phyloP scores from a whole-genome alignment of 1,140 invertebrate species.

The Agrypnia vestita region DNA sequence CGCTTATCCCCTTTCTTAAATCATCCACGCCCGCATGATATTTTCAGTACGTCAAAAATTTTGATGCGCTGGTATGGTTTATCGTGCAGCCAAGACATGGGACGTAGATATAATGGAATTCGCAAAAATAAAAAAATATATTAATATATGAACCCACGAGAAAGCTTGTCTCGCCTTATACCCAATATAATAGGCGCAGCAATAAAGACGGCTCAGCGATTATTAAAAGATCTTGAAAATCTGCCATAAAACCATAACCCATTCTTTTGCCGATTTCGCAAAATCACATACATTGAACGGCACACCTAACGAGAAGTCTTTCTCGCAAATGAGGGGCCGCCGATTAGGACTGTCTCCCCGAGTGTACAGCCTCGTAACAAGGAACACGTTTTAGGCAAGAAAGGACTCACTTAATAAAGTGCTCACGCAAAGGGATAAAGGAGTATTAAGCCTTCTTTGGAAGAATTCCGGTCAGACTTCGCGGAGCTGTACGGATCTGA shows the following conservation, averaged over 20 bases:
- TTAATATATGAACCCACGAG: no score
- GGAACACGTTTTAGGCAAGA: slow-evolving; percentile 58
- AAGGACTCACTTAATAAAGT: slow-evolving; percentile 60
- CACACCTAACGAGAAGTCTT: slow-evolving; percentile 37
- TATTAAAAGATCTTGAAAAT: slow-evolving; percentile 8
- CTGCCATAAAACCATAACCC: slow-evolving; percentile 2
- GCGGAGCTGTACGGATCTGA: not conserved
- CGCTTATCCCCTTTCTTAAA: no score
- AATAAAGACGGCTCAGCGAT: not conserved
- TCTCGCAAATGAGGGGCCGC: slow-evolving; percentile 41
- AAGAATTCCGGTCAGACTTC: not conserved
- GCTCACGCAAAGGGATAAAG: slow-evolving; percentile 58
- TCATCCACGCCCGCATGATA: no score
- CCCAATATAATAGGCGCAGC: no score
- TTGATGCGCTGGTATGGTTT: no score
- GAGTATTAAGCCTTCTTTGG: slow-evolving; percentile 53
- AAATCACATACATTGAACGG: slow-evolving; percentile 35
- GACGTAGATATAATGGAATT: no score
- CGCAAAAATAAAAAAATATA: no score
- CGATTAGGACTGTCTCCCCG: slow-evolving; percentile 54
- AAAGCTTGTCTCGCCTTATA: no score
- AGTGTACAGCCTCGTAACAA: slow-evolving; percentile 47
- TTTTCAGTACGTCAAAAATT: no score
- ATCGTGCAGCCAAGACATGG: no score
- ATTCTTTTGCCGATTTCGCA: slow-evolving; percentile 1